These are phyloP conservation scores for Hemichromis elongatus DNA, from an alignment of 2,113 vertebrate genomes.

Conservation along the genomic window DNA sequence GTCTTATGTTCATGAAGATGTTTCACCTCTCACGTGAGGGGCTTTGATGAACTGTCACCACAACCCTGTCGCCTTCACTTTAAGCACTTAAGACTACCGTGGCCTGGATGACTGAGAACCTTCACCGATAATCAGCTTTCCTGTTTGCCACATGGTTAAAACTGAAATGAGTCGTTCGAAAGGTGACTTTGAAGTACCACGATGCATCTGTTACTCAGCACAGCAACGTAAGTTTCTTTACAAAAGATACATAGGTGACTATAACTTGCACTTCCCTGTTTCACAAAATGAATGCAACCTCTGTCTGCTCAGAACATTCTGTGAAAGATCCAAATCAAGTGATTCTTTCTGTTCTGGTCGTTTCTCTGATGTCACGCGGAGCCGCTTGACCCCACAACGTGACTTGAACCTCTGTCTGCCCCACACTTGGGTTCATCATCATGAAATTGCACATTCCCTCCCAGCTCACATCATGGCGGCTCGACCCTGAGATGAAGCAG, in stretches of 20 bases:
- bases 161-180: neutral
- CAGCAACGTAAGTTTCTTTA: neutral
- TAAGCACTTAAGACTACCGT: neutral
- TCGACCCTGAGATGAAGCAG: neutral
- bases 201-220: neutral
- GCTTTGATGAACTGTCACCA: neutral
- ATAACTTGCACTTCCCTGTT: neutral
- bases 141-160: neutral
- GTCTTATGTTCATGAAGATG: neutral
- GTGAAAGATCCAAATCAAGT: neutral
- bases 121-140: neutral
- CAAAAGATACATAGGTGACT: neutral
- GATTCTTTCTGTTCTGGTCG: neutral
- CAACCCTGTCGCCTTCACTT: neutral
- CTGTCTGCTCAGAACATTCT: neutral
- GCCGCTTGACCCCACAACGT: neutral
- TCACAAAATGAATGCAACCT: neutral
- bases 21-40: neutral
- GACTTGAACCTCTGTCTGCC: neutral
- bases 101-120: neutral
- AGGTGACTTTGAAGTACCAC: neutral
- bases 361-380: neutral
- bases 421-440: neutral
- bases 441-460: neutral
- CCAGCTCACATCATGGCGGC: neutral